A percentile compares a stretch with the other conserved stretches of the same genome.
Conservation (phyloP, 2,113 vertebrate species). For the Tyto alba region DNA sequence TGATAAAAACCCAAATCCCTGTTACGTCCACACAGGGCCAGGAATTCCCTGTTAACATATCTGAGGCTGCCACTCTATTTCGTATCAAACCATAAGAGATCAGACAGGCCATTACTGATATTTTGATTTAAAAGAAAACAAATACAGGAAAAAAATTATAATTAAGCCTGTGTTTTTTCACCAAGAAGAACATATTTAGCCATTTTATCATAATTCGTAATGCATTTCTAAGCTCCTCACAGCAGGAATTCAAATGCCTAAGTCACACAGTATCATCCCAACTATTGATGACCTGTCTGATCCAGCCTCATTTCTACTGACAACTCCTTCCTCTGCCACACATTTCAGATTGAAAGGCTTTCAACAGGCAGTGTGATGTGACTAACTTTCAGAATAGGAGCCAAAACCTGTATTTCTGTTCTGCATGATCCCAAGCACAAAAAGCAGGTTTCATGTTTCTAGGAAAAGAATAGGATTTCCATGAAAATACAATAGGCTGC, state of each 20-base stretch:
- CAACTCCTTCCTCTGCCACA: not conserved
- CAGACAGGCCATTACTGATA: not conserved
- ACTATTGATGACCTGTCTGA: not conserved
- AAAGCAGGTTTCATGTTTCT: not conserved
- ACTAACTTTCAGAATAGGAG: not conserved
- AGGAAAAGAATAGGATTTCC: not conserved
- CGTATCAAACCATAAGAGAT: not conserved
- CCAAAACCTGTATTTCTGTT: not conserved
- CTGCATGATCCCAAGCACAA: not conserved
- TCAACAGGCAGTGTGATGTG: not conserved
- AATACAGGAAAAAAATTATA: not conserved
- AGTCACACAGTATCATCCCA: not conserved
- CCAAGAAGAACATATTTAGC: not conserved
- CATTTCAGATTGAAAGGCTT: not conserved
- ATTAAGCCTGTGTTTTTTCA: not conserved
- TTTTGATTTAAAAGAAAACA: not conserved
- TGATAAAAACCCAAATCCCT: not conserved
- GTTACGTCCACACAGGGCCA: not conserved
- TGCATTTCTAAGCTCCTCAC: not conserved
- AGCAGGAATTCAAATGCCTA: not conserved
- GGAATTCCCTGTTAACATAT: not conserved
- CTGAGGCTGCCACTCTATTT: not conserved
- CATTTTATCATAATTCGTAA: not conserved
- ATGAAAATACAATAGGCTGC: not conserved
- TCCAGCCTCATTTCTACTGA: not conserved